Evolutionary conservation across 1,140 invertebrate genomes (phyloP).

Genomic region (Drosophila miranda): DNA sequence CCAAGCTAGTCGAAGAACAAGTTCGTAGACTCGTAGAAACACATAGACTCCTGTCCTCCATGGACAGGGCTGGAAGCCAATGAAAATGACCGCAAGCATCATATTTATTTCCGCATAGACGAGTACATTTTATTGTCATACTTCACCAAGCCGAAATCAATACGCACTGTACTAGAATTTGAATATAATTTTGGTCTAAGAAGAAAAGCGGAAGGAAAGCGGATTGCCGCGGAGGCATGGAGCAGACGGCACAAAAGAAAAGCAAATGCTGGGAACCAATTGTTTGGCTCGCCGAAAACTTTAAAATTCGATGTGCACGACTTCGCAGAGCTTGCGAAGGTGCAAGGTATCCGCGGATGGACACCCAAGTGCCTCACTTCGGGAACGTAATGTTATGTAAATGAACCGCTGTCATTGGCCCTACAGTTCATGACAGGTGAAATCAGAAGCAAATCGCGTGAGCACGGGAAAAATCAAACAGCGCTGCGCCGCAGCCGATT

Average conservation of each 20-base stretch:
- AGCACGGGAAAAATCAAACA: constrained; percentile 23
- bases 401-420: constrained; percentile 45
- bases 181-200: constrained; percentile 41
- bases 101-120: neutral
- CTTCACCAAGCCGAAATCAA: constrained; percentile 39
- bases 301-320: neutral
- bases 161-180: constrained; percentile 41
- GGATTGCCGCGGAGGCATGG: constrained; percentile 4
- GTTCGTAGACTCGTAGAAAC: too few relatives aligned
- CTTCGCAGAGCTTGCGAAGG: neutral
- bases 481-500: too few relatives aligned
- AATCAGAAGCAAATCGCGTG: constrained; percentile 6
- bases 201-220: constrained; percentile 36
- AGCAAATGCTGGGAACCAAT: constrained; percentile 16
- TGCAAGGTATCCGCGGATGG: neutral
- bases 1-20: too few relatives aligned
- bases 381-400: constrained; percentile 34
- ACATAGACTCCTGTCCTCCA: too few relatives aligned
- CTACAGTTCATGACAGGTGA: constrained; percentile 39
- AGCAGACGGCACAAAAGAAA: constrained; percentile 10
- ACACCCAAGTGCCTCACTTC: neutral
- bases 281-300: constrained; percentile 31
- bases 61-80: too few relatives aligned
- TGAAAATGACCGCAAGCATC: neutral
- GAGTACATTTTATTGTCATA: constrained; percentile 14